Conservation (phyloP, 2,888 invertebrate species). For the Eupithecia pulchellata region DNA sequence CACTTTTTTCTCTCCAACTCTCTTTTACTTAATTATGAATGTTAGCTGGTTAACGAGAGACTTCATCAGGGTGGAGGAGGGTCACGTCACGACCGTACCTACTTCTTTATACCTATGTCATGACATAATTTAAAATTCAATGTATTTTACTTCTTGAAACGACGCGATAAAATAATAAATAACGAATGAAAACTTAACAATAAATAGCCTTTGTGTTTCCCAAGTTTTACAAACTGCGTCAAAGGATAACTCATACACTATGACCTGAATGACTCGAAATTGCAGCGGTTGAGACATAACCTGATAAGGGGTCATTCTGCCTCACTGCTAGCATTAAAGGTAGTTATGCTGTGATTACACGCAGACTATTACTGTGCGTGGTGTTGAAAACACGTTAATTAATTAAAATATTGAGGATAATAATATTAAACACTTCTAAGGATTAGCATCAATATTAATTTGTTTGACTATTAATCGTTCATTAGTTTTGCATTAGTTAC, state of each 20-base stretch:
- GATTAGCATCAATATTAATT: background rate
- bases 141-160: too few species aligned
- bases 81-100: too few species aligned
- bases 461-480: background rate
- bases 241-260: constrained; percentile 23
- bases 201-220: constrained; percentile 24
- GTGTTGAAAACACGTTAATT: constrained; percentile 21
- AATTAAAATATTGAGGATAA: constrained; percentile 10
- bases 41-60: too few species aligned
- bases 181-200: too few species aligned
- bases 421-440: background rate
- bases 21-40: too few species aligned
- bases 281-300: constrained; percentile 3
- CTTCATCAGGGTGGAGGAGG: too few species aligned
- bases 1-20: too few species aligned
- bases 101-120: too few species aligned
- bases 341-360: constrained; percentile 9
- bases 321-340: constrained; percentile 23
- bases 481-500: background rate
- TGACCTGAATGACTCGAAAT: constrained; percentile 24
- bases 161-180: too few species aligned
- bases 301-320: constrained; percentile 30
- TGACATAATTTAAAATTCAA: too few species aligned
- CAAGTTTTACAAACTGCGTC: constrained; percentile 24
- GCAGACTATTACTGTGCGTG: constrained; percentile 15